These are phyloP conservation scores for Melierax canorus DNA, from an alignment of 2,113 vertebrate genomes.

Conservation along the genomic window DNA sequence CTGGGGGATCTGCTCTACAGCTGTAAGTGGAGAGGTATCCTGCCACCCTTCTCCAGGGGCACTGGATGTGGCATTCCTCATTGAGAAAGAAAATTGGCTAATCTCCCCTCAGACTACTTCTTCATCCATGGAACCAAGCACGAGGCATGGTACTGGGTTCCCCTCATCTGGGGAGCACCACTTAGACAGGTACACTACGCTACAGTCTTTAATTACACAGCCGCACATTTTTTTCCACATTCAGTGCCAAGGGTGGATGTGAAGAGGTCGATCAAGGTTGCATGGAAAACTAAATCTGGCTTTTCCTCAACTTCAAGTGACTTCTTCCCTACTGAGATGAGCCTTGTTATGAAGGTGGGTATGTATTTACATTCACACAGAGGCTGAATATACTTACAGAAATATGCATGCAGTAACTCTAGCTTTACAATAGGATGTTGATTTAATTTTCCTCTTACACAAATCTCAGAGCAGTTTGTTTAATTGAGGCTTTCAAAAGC, in stretches of 20 bases:
- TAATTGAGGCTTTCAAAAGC: conserved; percentile 34
- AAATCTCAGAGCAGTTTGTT: conserved; percentile 23
- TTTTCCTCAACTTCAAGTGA: not conserved
- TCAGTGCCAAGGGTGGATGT: not conserved
- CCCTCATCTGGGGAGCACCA: not conserved
- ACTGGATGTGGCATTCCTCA: not conserved
- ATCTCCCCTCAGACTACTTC: not conserved
- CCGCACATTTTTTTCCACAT: not conserved
- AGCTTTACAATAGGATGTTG: conserved; percentile 7
- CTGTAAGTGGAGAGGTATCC: not conserved
- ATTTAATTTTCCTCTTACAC: conserved; percentile 29
- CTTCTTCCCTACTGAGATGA: not conserved
- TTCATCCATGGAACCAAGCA: not conserved
- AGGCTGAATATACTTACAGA: not conserved
- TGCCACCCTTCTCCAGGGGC: not conserved
- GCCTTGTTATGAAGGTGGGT: not conserved
- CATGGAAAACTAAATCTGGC: not conserved
- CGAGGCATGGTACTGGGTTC: not conserved
- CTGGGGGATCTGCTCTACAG: not conserved
- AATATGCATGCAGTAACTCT: not conserved
- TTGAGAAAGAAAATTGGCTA: not conserved
- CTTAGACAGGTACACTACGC: not conserved
- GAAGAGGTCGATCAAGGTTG: not conserved
- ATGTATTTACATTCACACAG: not conserved
- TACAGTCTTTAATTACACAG: not conserved